Evolutionary conservation across 53 echinoderm and acorn worm genomes (phyloP).

Genomic region (Holothuria leucospilota): DNA sequence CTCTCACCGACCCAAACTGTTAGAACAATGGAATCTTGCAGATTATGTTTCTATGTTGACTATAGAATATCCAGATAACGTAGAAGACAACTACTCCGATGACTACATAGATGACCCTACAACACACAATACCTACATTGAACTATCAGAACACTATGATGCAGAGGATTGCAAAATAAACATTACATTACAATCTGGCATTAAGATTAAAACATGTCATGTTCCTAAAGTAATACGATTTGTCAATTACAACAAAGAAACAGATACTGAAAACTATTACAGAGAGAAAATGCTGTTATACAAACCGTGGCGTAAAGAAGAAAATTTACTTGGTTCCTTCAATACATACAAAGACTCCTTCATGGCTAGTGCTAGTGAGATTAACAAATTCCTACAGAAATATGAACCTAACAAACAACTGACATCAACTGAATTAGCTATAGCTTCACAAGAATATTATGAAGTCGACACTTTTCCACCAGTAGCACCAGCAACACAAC

Average conservation of each 20-base stretch:
- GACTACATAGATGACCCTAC: conserved; percentile 45
- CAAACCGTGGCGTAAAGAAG: too few species aligned
- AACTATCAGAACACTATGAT: too few species aligned
- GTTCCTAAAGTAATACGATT: too few species aligned
- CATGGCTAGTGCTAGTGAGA: not conserved
- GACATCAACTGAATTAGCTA: not conserved
- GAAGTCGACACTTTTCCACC: too few species aligned
- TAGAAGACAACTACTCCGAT: conserved; percentile 25
- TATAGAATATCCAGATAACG: conserved; percentile 28
- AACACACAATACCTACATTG: too few species aligned
- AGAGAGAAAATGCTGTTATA: too few species aligned
- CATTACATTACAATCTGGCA: too few species aligned
- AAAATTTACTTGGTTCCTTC: too few species aligned
- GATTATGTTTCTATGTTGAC: conserved; percentile 41
- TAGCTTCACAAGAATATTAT: not conserved
- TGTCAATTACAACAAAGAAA: too few species aligned
- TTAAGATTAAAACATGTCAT: too few species aligned
- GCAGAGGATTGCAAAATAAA: too few species aligned
- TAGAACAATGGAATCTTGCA: conserved; percentile 35
- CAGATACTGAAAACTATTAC: too few species aligned
- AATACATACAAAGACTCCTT: not conserved
- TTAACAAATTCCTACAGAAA: not conserved
- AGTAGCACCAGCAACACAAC: conserved; percentile 36
- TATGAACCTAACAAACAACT: conserved; percentile 33
- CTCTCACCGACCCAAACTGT: conserved; percentile 10